Evolutionary conservation across 2,888 invertebrate genomes (phyloP).

Genomic region (Mythimna impura): DNA sequence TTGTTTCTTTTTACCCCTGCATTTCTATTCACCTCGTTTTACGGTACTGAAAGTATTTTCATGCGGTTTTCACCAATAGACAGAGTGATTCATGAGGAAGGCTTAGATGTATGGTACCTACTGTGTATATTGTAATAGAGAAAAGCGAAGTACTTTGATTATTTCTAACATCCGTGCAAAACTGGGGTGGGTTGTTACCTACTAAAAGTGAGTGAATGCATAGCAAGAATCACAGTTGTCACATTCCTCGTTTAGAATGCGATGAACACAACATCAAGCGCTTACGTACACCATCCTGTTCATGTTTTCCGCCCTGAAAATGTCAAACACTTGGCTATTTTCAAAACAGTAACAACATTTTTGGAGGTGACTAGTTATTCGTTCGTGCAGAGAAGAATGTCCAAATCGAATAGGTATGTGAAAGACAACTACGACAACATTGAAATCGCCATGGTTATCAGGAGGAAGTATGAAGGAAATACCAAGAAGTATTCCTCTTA

Average conservation of each 20-base stretch:
- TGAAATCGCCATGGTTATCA: not conserved
- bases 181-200: no score
- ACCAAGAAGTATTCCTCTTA: no score
- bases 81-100: no score
- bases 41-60: no score
- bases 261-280: slow-evolving; percentile 33
- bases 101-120: no score
- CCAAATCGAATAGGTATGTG: not conserved
- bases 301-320: slow-evolving; percentile 44
- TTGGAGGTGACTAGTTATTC: slow-evolving; percentile 29
- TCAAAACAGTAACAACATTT: slow-evolving; percentile 47
- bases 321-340: slow-evolving; percentile 53
- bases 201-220: not conserved
- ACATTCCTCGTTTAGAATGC: slow-evolving; percentile 34
- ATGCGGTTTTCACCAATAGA: no score
- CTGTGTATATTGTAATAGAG: no score
- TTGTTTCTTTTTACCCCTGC: no score
- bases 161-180: no score
- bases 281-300: slow-evolving; percentile 33
- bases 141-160: no score
- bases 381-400: slow-evolving; percentile 14
- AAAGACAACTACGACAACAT: not conserved
- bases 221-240: not conserved
- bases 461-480: no score
- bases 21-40: no score